Evolutionary conservation across 2,888 invertebrate species (phyloP), one percentile per base, ranked within the genome.

Genomic region (Hydropsyche betteni): DNA sequence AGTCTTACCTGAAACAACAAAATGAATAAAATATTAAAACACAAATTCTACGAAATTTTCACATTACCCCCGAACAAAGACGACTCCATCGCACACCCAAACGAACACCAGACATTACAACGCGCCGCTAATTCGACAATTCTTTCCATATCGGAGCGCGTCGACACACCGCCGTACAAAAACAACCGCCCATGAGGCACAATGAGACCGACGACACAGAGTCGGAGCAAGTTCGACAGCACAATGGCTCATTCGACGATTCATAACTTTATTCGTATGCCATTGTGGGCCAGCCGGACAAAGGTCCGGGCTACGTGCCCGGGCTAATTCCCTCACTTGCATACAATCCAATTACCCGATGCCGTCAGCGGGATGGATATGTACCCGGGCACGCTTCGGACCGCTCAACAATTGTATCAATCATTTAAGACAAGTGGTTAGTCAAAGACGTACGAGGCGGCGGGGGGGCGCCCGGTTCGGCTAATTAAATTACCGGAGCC

Each of bases 341-440:
- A 70, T 53, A 70, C 70, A 70, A 53, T 70, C 51, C 70, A 70
- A 70, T 70, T 70, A 70, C 14, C 53, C 70, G 53, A 70, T 36
- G 24, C 24, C 24, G 24, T 24, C 24, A 24, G 24, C 33, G 53
- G 51, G 70, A 14, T 50, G 33, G 16, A 64, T 12, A 64, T 12
- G 16, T 16, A 64, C 34, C 1, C 34, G 34, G 33, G 16, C 7
- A 69, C 14, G 38, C 12, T 14, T 4, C 14, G 68, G 14, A 24
- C 24, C 24, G 44, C 44, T 44, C 44, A 44, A 75, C 68, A 76
- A 78, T 78, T 78, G 74, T 75, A 78, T 78, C 78, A 78, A 76
- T 78, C 78, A 75, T 76, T 78, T 76, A 76, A 76, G 78, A 73
- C 76, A 68, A 78, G 75, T 50, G 75, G 76, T 78, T 78, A 76